Base-by-base conservation (phyloP, 2,113 vertebrate species). In the Pluvianellus socialis region DNA sequence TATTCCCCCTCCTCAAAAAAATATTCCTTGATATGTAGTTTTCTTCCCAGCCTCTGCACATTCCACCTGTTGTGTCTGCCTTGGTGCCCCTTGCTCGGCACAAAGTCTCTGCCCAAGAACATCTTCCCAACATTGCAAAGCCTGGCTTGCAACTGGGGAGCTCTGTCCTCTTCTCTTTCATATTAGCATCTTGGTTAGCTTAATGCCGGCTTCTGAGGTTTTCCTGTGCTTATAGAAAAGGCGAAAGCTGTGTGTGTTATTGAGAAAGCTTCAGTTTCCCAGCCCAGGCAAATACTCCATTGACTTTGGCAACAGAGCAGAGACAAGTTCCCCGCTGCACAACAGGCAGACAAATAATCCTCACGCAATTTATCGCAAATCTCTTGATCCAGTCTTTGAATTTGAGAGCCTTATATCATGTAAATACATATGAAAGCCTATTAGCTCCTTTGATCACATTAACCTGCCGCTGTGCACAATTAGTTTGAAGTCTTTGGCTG, bases 401-500 rank as follows among this genome's bases (percentile, higher is more conserved):
- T 88, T 23, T 66, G n/a, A 44, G 42, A 85, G 71, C 44, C 52
- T 89, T 65, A 16, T 73, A 79, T 68, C 83, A 14, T 82, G 70
- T 94, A 91, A 96, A 95, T 90, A 91, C 18, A 7, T 66, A 12
- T 33, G 42, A 91, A 96, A 96, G 89, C 85, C 79, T 94, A 52
- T 95, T 96, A 97, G 59, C 50, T 83, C 50, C 70, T 95, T 95
- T 95, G 95, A 97, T 95, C 93, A 85, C 18, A 81, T 62, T 95
- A 96, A 94, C 89, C 67, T 87, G 75, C 70, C 2, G 33, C 84
- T 82, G 81, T 58, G 77, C 71, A 79, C 95, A 90, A 95, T 95
- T 96, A 92, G 70, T 93, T 95, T 73, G 77, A 92, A 75, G 74
- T 88, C 88, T 95, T 95, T 94, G 70, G 85, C 91, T 95, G 94